A percentile compares a stretch with the other conserved stretches of the same genome.
Evolutionary conservation across 2,113 vertebrate species (phyloP).

Genomic region (Eclectus roratus): DNA sequence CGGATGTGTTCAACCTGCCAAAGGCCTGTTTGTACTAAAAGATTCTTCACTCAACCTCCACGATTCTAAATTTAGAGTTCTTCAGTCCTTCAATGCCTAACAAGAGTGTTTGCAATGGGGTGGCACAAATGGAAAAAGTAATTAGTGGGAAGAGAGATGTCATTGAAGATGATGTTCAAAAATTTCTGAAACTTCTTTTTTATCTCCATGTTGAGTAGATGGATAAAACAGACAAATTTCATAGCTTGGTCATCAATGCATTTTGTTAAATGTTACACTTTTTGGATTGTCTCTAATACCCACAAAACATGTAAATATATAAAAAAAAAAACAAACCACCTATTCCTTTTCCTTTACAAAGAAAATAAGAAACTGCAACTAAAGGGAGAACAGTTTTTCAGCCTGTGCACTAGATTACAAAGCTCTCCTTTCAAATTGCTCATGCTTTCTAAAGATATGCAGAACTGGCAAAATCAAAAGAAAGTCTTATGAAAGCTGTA

Average conservation of each 20-base stretch:
- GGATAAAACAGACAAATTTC: not conserved
- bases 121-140: not conserved
- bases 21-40: slow-evolving; percentile 54
- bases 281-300: not conserved
- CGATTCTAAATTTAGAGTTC: not conserved
- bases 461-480: not conserved
- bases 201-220: not conserved
- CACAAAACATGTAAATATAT: not conserved
- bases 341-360: not conserved
- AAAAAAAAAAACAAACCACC: too few relatives aligned
- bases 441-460: not conserved
- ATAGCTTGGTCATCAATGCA: not conserved
- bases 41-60: not conserved
- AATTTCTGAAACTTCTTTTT: not conserved
- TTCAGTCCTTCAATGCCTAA: not conserved
- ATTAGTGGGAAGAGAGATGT: not conserved
- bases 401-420: not conserved
- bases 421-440: not conserved
- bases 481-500: not conserved
- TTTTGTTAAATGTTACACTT: not conserved
- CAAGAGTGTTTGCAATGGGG: not conserved
- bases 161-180: not conserved
- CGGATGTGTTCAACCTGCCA: slow-evolving; percentile 36
- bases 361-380: not conserved
- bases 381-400: not conserved